Percentiles rank a stretch among this genome's conserved stretches.
Evolutionary conservation across 2,888 invertebrate genomes (phyloP).

Genomic region (Euclidia mi): DNA sequence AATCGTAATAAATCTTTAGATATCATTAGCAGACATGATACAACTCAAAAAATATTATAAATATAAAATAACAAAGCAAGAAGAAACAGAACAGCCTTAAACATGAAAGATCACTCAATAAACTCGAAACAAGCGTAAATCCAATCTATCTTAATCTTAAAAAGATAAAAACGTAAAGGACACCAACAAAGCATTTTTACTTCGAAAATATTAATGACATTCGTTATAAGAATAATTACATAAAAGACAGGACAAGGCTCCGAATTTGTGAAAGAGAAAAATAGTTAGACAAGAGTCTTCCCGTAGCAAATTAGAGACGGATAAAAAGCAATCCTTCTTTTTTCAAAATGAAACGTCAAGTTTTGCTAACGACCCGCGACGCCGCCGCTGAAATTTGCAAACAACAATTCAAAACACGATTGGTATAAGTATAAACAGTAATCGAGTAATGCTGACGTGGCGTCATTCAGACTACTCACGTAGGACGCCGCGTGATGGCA

Average conservation of each 20-base stretch:
- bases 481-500: too few species aligned
- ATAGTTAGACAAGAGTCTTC: constrained; percentile 58
- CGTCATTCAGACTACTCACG: too few species aligned
- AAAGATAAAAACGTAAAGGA: constrained; percentile 35
- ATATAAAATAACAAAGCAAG: too few species aligned
- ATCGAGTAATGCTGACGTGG: too few species aligned
- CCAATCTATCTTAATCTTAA: constrained; percentile 39
- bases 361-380: constrained; percentile 74
- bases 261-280: constrained; percentile 35
- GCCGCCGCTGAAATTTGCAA: constrained; percentile 61
- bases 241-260: constrained; percentile 32
- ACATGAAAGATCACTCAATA: constrained; percentile 16
- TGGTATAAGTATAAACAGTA: constrained; percentile 36
- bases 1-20: too few species aligned
- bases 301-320: constrained; percentile 69
- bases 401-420: constrained; percentile 57
- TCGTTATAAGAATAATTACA: constrained; percentile 57
- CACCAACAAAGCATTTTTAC: constrained; percentile 35
- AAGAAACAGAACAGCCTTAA: too few species aligned
- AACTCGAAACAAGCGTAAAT: constrained; percentile 29
- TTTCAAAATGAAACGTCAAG: constrained; percentile 78
- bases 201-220: constrained; percentile 57
- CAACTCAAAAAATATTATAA: too few species aligned
- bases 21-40: too few species aligned
- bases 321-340: constrained; percentile 76